These are phyloP conservation scores for Microcaecilia unicolor DNA, from an alignment of 2,797 vertebrate genomes.

Conservation along the genomic window DNA sequence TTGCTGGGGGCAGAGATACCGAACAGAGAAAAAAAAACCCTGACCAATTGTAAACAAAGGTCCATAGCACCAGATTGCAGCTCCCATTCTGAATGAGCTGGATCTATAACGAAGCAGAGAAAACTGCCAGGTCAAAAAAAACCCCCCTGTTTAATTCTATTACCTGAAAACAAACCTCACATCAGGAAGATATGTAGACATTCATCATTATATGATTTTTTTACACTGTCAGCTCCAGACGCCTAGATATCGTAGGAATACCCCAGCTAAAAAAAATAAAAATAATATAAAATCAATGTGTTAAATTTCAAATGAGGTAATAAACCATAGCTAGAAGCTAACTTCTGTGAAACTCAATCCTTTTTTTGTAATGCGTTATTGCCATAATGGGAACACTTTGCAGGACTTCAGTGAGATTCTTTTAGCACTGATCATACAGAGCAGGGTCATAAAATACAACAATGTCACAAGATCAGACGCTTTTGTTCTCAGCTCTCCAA, in stretches of 20 bases:
- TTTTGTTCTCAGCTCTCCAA: slow-evolving; percentile 45
- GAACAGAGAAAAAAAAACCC: too few relatives aligned
- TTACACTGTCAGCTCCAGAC: slow-evolving; percentile 58
- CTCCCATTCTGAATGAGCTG: too few relatives aligned
- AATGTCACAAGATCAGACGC: slow-evolving; percentile 48
- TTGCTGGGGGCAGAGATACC: too few relatives aligned
- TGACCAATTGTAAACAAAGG: too few relatives aligned
- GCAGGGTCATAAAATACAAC: slow-evolving; percentile 29
- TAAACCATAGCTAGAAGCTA: slow-evolving; percentile 87
- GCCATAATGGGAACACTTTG: slow-evolving; percentile 69
- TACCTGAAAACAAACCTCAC: slow-evolving; percentile 5
- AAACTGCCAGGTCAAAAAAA: too few relatives aligned
- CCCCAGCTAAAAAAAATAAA: slow-evolving; percentile 26
- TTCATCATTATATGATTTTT: slow-evolving; percentile 56
- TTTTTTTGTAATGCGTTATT: slow-evolving; percentile 84
- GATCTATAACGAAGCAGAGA: too few relatives aligned
- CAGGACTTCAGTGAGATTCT: slow-evolving; percentile 52
- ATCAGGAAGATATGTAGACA: slow-evolving; percentile 41
- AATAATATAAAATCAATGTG: slow-evolving; percentile 56
- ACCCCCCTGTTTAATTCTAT: neutral
- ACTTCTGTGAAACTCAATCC: slow-evolving; percentile 90
- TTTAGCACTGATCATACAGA: slow-evolving; percentile 52
- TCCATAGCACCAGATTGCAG: too few relatives aligned
- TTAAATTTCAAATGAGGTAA: slow-evolving; percentile 78
- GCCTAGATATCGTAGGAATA: slow-evolving; percentile 62